Evolutionary conservation across 2,113 vertebrate genomes (phyloP).

Genomic region (Tamias sibiricus): DNA sequence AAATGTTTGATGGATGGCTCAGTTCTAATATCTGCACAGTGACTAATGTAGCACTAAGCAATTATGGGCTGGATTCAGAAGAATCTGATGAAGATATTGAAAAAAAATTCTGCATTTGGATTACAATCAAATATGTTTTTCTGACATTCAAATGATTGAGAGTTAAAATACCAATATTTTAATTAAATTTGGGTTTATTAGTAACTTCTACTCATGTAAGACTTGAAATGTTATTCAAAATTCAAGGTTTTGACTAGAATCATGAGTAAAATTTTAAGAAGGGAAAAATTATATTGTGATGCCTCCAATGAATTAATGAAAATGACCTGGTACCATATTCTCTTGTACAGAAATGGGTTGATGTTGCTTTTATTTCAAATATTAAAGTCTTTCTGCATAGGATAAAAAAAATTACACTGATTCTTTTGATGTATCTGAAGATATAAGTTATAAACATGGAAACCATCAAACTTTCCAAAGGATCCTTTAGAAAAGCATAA

Average conservation of each 20-base stretch:
- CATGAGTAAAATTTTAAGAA: not conserved
- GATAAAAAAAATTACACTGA: not conserved
- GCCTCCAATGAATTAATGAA: not conserved
- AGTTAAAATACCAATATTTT: not conserved
- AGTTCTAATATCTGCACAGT: not conserved
- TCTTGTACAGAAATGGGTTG: not conserved
- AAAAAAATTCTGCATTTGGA: not conserved
- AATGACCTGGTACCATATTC: not conserved
- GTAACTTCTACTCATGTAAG: not conserved
- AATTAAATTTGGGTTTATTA: not conserved
- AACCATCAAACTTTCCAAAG: slow-evolving; percentile 41
- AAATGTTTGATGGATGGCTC: not conserved
- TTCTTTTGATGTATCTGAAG: not conserved
- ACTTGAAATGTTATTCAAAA: not conserved
- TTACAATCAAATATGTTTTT: not conserved
- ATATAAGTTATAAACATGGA: not conserved
- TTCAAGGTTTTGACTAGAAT: not conserved
- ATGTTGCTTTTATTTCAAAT: slow-evolving; percentile 31
- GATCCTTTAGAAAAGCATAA: slow-evolving; percentile 6
- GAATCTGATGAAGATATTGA: not conserved
- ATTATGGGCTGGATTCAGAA: not conserved
- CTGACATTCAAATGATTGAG: not conserved
- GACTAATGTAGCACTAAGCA: not conserved
- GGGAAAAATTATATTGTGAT: not conserved
- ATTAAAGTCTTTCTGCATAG: not conserved